Evolutionary conservation across 2,797 vertebrate genomes (phyloP).

Genomic region (Cyprinodon diabolis): DNA sequence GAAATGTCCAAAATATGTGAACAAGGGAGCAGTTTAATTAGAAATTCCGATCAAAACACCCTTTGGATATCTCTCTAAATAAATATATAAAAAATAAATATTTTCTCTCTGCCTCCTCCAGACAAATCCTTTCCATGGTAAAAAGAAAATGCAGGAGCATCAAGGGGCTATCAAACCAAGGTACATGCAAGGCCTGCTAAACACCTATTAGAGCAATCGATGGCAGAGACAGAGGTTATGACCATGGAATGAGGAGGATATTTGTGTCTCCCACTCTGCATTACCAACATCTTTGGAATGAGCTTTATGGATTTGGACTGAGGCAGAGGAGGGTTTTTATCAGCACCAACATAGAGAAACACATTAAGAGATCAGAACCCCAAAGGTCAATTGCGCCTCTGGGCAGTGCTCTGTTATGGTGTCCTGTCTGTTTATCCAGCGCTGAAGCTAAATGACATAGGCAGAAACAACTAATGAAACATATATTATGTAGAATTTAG

Average conservation of each 20-base stretch:
- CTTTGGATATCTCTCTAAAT: constrained; percentile 8
- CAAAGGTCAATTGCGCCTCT: constrained; percentile 79
- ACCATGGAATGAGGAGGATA: constrained; percentile 56
- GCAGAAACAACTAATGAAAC: constrained; percentile 61
- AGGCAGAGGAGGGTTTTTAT: constrained; percentile 69
- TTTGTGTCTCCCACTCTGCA: constrained; percentile 66
- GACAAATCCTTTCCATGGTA: constrained; percentile 35
- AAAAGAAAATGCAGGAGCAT: constrained; percentile 34
- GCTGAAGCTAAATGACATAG: constrained; percentile 59
- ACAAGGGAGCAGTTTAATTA: constrained; percentile 29
- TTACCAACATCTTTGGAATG: constrained; percentile 62
- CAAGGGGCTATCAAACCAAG: constrained; percentile 48
- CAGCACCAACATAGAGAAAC: constrained; percentile 71
- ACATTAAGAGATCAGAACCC: constrained; percentile 75
- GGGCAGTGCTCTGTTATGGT: constrained; percentile 65
- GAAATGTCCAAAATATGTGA: constrained; percentile 40
- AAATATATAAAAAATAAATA: constrained; percentile 7
- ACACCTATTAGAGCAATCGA: constrained; percentile 63
- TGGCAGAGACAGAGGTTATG: constrained; percentile 60
- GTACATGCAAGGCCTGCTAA: constrained; percentile 50
- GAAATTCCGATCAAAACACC: constrained; percentile 6
- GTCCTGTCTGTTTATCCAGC: constrained; percentile 58
- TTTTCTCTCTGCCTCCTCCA: not conserved
- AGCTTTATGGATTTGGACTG: constrained; percentile 75
- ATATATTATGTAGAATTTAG: constrained; percentile 24